Evolutionary conservation across 2,113 vertebrate species (phyloP).

Genomic region (Corapipo altera): DNA sequence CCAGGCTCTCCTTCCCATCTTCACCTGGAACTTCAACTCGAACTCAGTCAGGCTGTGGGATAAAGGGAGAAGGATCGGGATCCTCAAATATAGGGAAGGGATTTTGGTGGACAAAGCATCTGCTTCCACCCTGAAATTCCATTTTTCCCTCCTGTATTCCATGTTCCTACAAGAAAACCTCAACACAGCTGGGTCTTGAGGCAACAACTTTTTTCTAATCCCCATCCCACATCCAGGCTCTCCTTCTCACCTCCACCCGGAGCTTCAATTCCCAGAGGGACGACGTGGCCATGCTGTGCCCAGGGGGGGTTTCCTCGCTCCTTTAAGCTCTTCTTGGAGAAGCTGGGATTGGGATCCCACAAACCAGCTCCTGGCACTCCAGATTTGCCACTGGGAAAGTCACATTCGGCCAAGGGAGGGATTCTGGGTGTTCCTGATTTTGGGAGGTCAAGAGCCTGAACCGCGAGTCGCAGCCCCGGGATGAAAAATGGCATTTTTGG

Average conservation of each 20-base stretch:
- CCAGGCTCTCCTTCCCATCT: no score
- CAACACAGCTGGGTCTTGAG: neutral
- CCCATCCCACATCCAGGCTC: no score
- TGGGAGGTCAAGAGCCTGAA: slow-evolving; percentile 1
- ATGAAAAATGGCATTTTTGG: slow-evolving; percentile 56
- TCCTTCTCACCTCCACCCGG: no score
- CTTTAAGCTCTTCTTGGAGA: neutral
- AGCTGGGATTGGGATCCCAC: neutral
- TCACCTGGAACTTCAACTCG: neutral
- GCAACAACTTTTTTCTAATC: neutral
- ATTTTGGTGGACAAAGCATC: neutral
- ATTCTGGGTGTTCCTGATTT: neutral
- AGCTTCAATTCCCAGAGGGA: neutral
- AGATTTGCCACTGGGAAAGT: neutral
- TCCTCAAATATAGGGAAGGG: fast-evolving
- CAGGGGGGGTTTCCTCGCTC: neutral
- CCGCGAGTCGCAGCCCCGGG: neutral
- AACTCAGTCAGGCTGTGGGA: neutral
- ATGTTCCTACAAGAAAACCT: neutral
- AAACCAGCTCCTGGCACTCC: fast-evolving
- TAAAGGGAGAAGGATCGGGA: neutral
- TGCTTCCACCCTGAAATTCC: neutral
- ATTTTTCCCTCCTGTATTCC: fast-evolving
- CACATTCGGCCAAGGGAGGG: neutral
- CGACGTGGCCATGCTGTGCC: neutral